Evolutionary conservation across 2,888 invertebrate species (phyloP).

Genomic region (Orchestes rusci): DNA sequence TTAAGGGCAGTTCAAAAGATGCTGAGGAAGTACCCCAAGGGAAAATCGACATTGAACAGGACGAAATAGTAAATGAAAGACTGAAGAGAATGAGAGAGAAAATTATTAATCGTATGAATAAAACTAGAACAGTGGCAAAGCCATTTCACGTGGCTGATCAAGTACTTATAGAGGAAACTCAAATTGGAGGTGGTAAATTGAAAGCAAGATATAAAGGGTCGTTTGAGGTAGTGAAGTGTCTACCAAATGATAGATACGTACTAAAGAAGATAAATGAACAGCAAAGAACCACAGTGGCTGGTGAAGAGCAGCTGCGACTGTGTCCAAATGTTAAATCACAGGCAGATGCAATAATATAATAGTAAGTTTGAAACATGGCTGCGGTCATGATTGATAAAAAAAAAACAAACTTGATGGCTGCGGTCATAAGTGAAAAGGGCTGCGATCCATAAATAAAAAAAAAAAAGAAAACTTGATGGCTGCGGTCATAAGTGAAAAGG

Average conservation of each 20-base stretch:
- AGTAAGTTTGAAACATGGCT: no score
- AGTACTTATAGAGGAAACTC: slow-evolving; percentile 5
- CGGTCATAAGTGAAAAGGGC: no score
- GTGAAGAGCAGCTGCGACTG: slow-evolving; percentile 5
- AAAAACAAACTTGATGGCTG: no score
- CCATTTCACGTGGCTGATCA: slow-evolving; percentile 4
- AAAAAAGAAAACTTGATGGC: no score
- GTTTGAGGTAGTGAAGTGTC: slow-evolving; percentile 2
- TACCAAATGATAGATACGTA: no score
- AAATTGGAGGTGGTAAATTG: slow-evolving; percentile 8
- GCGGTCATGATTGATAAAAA: no score
- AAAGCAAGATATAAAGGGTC: slow-evolving; percentile 8
- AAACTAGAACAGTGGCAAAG: slow-evolving; percentile 4
- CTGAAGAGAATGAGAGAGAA: slow-evolving; percentile 2
- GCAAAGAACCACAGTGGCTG: slow-evolving; percentile 5
- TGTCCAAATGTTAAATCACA: no score
- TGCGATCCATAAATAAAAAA: no score
- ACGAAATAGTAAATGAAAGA: slow-evolving; percentile 1
- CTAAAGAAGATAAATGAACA: slow-evolving; percentile 2
- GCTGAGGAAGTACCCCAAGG: no score
- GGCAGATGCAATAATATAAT: no score
- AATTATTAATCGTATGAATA: slow-evolving; percentile 4
- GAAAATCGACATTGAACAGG: no score
- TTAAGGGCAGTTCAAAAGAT: neutral
- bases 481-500: no score